Percentiles rank a stretch among this genome's conserved stretches.
Evolutionary conservation across 2,797 vertebrate species (phyloP).

Genomic region (Uromys caudimaculatus): DNA sequence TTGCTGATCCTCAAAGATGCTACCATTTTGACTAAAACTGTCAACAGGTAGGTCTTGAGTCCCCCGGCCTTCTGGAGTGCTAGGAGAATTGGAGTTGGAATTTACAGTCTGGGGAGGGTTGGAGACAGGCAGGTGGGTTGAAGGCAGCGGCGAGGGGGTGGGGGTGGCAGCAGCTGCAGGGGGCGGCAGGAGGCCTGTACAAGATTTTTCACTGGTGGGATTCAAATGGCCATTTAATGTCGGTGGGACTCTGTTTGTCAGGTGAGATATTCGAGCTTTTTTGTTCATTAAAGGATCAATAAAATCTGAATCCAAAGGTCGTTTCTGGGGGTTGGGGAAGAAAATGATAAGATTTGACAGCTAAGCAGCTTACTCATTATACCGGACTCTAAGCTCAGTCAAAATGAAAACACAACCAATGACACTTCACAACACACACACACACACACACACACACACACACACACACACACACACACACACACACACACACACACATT

Average conservation of each 20-base stretch:
- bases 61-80: constrained; percentile 93
- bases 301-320: constrained; percentile 89
- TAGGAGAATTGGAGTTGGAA: constrained; percentile 93
- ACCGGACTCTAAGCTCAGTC: constrained; percentile 43
- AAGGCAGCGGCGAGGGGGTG: constrained; percentile 84
- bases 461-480: background rate
- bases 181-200: constrained; percentile 81
- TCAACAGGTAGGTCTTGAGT: constrained; percentile 93
- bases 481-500: background rate
- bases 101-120: constrained; percentile 90
- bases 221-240: constrained; percentile 82
- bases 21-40: constrained; percentile 86
- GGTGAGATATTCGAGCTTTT: constrained; percentile 93
- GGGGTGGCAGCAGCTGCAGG: constrained; percentile 82
- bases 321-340: constrained; percentile 88
- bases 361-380: background rate
- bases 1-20: constrained; percentile 90
- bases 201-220: constrained; percentile 84
- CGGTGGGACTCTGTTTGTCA: constrained; percentile 89
- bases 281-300: constrained; percentile 92
- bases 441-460: background rate
- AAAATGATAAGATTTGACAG: constrained; percentile 26
- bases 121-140: constrained; percentile 77
- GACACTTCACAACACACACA: background rate
- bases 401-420: background rate